Percentiles rank a stretch among this genome's conserved stretches.
Conservation (phyloP, 2,888 invertebrate genomes). For the Cetonia aurata region DNA sequence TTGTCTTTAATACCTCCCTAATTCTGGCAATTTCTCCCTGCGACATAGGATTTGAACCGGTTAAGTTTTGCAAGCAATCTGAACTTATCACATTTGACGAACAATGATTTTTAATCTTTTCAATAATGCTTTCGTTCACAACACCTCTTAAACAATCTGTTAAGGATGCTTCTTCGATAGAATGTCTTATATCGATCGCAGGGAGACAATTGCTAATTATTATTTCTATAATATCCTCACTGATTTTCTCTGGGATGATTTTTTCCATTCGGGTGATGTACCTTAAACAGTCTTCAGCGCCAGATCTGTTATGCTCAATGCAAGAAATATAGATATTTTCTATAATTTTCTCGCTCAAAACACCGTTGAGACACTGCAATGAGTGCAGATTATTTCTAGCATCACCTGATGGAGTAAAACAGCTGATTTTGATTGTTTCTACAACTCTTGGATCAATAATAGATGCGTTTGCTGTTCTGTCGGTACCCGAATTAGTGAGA, state of each 20-base stretch:
- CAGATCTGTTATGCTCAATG: background rate
- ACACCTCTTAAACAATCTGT: background rate
- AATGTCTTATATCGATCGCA: background rate
- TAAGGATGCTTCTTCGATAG: background rate
- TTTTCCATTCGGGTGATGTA: background rate
- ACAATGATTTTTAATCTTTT: slow-evolving; percentile 12
- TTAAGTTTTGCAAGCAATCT: slow-evolving; percentile 16
- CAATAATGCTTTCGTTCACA: background rate
- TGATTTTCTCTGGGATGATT: background rate
- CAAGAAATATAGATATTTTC: slow-evolving; percentile 6
- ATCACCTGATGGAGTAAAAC: background rate
- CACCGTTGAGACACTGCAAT: no score
- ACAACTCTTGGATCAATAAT: background rate
- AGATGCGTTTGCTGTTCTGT: background rate
- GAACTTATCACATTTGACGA: background rate
- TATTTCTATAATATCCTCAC: background rate
- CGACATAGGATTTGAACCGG: background rate
- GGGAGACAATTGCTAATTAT: slow-evolving; percentile 8
- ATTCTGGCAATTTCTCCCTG: no score
- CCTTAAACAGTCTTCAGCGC: background rate
- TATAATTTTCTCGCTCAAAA: background rate
- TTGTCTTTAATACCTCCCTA: no score
- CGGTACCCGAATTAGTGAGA: background rate
- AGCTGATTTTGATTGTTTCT: slow-evolving; percentile 2
- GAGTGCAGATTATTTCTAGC: background rate